phyloP scores from a whole-genome alignment of 2,888 invertebrate genomes.

The Synergus itoensis region DNA sequence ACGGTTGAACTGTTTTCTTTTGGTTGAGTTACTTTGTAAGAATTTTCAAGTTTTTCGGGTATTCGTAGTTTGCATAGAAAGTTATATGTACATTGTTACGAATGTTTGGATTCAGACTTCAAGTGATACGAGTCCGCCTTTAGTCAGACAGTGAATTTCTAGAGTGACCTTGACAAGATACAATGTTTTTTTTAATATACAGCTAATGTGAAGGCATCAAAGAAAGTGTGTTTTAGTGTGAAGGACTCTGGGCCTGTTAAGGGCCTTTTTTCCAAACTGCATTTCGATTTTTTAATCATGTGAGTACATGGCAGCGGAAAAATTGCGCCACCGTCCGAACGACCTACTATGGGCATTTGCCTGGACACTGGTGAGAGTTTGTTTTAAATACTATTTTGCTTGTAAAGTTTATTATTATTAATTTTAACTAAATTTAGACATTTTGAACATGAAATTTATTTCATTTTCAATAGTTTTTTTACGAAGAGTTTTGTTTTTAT shows the following conservation, averaged over 20 bases:
- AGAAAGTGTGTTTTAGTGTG: slow-evolving; percentile 9
- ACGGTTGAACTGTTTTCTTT: slow-evolving; percentile 42
- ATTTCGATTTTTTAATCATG: slow-evolving; percentile 63
- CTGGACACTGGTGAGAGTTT: slow-evolving; percentile 78
- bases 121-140: not conserved
- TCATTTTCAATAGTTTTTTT: not conserved
- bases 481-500: too few species aligned
- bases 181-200: not conserved
- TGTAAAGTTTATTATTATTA: too few species aligned
- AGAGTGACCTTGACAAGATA: slow-evolving; percentile 19
- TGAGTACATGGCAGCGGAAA: slow-evolving; percentile 76
- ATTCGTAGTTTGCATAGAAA: not conserved
- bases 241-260: slow-evolving; percentile 3
- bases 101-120: not conserved
- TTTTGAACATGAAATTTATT: not conserved
- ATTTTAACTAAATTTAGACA: not conserved
- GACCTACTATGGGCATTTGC: slow-evolving; percentile 80
- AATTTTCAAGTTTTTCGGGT: not conserved
- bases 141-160: not conserved
- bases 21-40: not conserved
- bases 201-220: slow-evolving; percentile 19
- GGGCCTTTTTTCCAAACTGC: slow-evolving; percentile 10
- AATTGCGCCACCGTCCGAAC: slow-evolving; percentile 68
- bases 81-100: not conserved
- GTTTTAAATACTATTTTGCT: too few species aligned